Evolutionary conservation across 2,888 invertebrate species (phyloP), one percentile per base, ranked within the genome.

Genomic region (Agriopis aurantiaria): DNA sequence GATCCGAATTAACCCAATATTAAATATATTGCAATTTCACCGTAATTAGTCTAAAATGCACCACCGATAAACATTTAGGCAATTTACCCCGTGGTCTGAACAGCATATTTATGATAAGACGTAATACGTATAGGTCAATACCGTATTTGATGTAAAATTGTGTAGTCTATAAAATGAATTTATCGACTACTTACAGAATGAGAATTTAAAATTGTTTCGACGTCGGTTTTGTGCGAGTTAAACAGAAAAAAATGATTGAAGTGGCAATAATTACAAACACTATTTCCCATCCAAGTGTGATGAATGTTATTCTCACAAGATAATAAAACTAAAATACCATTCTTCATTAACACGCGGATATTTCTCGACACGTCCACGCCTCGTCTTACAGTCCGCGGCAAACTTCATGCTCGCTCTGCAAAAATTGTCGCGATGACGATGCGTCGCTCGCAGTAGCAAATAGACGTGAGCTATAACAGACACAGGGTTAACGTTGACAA

Each of bases 261-360:
- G 45, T n/a, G 8, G 46, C 23, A 46, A 45, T 52, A 43, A 62
- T 43, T 43, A 17, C 9, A 52, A 45, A 51, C 11, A 45, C 45
- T 5, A 64, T 59, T 59, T 41, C 40, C 12, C 45, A 46, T 58
- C 52, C 14, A 12, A 59, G 23, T 41, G 33, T 40, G 43, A 48
- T 55, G n/a, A 59, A 49, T 53, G 52, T 68, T 62, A 62, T 61
- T 58, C 68, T 56, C 61, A 62, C 52, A 46, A 52, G 23, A 49
- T 49, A 59, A 65, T 69, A 69, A 69, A 66, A 57, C 55, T 43
- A 56, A 69, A 55, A 59, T 51, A 46, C n/a, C 40, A 69, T 64
- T 68, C 63, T 64, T 72, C 68, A 75, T 73, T 73, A 75, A 41
- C 46, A 59, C 66, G 3, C 52, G 9, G 48, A 67, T 68, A 75